Evolutionary conservation across 2,888 invertebrate genomes (phyloP).

Genomic region (Stegana nigrithorax): DNA sequence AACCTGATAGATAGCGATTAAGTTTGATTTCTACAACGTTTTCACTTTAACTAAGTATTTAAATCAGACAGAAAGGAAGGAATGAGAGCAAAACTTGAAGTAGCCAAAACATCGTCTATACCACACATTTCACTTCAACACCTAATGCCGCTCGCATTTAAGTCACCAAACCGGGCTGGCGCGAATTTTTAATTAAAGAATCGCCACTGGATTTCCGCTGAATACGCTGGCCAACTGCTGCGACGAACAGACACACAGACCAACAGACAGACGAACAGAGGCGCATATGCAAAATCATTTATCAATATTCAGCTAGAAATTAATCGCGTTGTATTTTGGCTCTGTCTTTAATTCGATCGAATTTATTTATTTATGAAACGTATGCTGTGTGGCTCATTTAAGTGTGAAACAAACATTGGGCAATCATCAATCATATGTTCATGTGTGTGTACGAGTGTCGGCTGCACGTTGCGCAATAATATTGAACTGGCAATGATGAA

Average conservation of each 20-base stretch:
- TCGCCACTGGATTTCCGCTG: neutral
- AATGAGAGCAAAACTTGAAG: no score
- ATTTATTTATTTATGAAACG: conserved; percentile 3
- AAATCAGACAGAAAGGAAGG: no score
- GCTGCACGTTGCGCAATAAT: conserved; percentile 39
- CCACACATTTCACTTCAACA: no score
- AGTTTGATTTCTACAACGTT: no score
- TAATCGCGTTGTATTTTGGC: conserved; percentile 43
- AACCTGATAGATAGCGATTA: no score
- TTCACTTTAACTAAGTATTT: no score
- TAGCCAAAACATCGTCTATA: no score
- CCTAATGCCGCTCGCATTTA: no score
- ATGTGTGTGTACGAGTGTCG: neutral
- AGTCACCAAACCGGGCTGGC: no score
- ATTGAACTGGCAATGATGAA: conserved; percentile 16
- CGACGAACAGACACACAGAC: neutral
- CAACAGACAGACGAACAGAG: neutral
- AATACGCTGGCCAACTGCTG: neutral
- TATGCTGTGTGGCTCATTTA: conserved; percentile 18
- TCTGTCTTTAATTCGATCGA: conserved; percentile 54
- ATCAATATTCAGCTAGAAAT: conserved; percentile 51
- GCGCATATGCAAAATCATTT: conserved; percentile 40
- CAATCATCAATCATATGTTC: conserved; percentile 49
- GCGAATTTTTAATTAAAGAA: conserved; percentile 5
- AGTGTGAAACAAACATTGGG: conserved; percentile 51